These are phyloP conservation scores for Colletes gigas DNA, from an alignment of 1,140 invertebrate species.

Conservation along the genomic window DNA sequence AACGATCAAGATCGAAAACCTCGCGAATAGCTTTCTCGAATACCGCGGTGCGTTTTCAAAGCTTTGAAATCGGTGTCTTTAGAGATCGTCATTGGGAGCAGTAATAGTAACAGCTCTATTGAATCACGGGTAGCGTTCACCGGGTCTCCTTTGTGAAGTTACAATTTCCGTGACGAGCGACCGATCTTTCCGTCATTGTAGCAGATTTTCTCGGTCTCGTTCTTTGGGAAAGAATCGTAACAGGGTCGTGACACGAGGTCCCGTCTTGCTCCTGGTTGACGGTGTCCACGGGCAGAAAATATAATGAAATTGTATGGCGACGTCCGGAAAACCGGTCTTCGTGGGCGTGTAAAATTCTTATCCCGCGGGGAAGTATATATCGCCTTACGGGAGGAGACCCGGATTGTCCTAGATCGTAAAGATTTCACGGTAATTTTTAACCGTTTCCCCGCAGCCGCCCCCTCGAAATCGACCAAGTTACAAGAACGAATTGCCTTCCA, in stretches of 20 bases:
- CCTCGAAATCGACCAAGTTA: conserved; percentile 22
- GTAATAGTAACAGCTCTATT: conserved; percentile 47
- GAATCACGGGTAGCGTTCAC: neutral
- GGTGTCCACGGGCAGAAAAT: conserved; percentile 59
- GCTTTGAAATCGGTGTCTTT: conserved; percentile 14
- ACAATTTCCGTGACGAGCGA: conserved; percentile 72
- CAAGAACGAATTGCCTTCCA: conserved; percentile 46
- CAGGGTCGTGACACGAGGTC: conserved; percentile 66
- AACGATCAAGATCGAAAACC: neutral
- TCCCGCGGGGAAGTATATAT: conserved; percentile 11
- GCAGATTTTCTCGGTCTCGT: conserved; percentile 69
- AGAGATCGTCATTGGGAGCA: conserved; percentile 10
- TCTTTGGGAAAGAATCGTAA: conserved; percentile 38
- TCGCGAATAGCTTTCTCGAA: conserved; percentile 23
- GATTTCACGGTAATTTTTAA: conserved; percentile 64
- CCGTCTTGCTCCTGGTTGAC: conserved; percentile 64
- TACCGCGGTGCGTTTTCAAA: conserved; percentile 30
- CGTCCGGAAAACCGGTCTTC: conserved; percentile 18
- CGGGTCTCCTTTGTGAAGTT: conserved; percentile 17
- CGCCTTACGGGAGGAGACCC: neutral
- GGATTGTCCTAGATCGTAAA: conserved; percentile 45
- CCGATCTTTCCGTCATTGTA: conserved; percentile 71
- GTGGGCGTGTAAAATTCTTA: conserved; percentile 40
- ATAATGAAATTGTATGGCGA: conserved; percentile 62
- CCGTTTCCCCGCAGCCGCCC: neutral